Evolutionary conservation across 2,888 invertebrate species (phyloP), one percentile per base, ranked within the genome.

Genomic region (Acanthosepion pharaonis): DNA sequence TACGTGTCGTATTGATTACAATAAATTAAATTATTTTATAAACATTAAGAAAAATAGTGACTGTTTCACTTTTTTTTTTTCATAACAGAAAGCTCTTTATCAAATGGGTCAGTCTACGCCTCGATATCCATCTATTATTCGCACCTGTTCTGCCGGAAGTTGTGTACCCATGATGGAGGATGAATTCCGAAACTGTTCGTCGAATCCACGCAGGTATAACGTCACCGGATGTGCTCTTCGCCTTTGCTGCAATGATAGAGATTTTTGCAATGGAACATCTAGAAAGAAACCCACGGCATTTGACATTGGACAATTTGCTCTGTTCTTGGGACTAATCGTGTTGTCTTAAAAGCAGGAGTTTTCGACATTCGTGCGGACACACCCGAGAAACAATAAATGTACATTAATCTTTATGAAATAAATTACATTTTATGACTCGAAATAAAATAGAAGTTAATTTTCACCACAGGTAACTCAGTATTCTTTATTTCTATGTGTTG

Each of bases 51-150:
- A 59, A 59, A 20, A 23, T 59, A 23, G 3, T 59, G 23, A 5
- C 20, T 20, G 55, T 59, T 5, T 20, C 18, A 55, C 20, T 2
- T 1, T 18, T 55, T 59, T 53, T 94, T 94, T 59, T 95, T n/a
- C 78, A 51, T 95, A 95, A 15, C 95, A 96, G 96, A 96, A 96
- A 95, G 96, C 96, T 6, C 95, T 95, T 3, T 96, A 96, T 95
- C 94, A 95, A 92, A 96, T 96, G 96, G 94, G 64, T 95, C 95
- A 93, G 96, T 96, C 95, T 95, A 95, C 94, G 93, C 95, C 9
- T 95, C 96, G 23, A 95, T 95, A 95, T 94, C 95, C 95, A 48
- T 95, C 96, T 5, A 95, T 96, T 33, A 95, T 95, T 28, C 95
- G 96, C 20, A 95, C 96, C 5, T 96, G 96, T 91, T 95, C 96